Evolutionary conservation across 2,888 invertebrate species (phyloP), one percentile per base, ranked within the genome.

Genomic region (Gibbula magus): DNA sequence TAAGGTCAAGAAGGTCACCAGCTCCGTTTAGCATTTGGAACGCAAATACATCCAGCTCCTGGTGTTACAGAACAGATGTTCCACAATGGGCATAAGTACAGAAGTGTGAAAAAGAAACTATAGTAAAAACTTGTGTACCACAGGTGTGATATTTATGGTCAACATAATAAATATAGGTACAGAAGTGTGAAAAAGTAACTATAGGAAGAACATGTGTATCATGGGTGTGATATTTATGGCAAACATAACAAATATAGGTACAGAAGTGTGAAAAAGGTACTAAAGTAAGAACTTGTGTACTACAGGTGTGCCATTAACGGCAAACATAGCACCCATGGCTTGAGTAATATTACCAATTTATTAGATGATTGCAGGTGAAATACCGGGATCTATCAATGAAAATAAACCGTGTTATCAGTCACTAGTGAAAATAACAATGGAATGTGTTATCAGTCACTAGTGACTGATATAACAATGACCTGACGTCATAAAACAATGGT

Each of bases 1-100:
- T 56, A 13, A 91, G 82, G 80, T 91, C 91, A 22, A 91, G 54
- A 53, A 91, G 56, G 75, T 91, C 91, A 18, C 91, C 91, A 67
- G 79, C 84, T 74, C 88, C 90, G 86, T 91, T 91, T 75, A 91
- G 81, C 45, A 91, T 54, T 88, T 91, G 90, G 67, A 91, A 88
- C 5, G 89, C 89, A 88, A 90, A 91, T 0, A 86, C 70, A 39
- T 82, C 84, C 32, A 89, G 79, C 66, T 76, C 75, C 89, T 89
- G 83, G 35, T 84, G 80, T 10, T 13, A 45, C 45, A 45, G 35
- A 35, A 7, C 4, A 35, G 35, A 35, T 35, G 4, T 81, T 25
- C 13, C 18, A 73, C 32, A 25, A 67, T 25, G 67, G 8, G 4
- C n/a, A 54, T 54, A 22, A 4, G 54, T 20, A 54, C 4, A 10